Evolutionary conservation across 2,888 invertebrate genomes (phyloP).

Genomic region (Mimumesa dahlbomi): DNA sequence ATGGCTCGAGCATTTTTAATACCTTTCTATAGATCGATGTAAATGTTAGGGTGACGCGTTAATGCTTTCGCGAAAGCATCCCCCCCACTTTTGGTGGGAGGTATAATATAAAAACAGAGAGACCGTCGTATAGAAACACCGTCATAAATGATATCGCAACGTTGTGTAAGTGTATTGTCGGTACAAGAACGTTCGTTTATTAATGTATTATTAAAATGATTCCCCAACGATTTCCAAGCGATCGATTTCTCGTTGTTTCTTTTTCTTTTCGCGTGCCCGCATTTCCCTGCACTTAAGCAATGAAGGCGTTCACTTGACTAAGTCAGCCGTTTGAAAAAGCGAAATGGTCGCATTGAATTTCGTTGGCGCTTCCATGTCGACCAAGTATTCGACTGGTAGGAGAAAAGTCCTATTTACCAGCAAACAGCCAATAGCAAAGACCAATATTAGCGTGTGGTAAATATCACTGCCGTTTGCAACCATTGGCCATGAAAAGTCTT

Average conservation of each 20-base stretch:
- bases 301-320: background rate
- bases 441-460: conserved; percentile 62
- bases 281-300: background rate
- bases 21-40: conserved; percentile 26
- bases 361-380: conserved; percentile 22
- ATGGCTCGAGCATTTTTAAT: conserved; percentile 16
- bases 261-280: no score
- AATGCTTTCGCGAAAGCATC: conserved; percentile 11
- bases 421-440: conserved; percentile 62
- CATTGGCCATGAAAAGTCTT: conserved; percentile 50
- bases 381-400: conserved; percentile 35
- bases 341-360: conserved; percentile 22
- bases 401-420: conserved; percentile 63
- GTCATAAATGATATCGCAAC: no score
- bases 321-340: conserved; percentile 25
- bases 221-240: no score
- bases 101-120: no score
- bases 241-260: no score
- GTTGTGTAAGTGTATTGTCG: no score
- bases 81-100: no score
- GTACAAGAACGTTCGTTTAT: no score
- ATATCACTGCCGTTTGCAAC: conserved; percentile 46
- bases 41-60: conserved; percentile 5
- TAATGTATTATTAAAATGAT: no score
- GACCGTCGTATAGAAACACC: no score